These are phyloP conservation scores for Sminthurides bifidus DNA, from an alignment of 1,140 invertebrate species.

Conservation along the genomic window DNA sequence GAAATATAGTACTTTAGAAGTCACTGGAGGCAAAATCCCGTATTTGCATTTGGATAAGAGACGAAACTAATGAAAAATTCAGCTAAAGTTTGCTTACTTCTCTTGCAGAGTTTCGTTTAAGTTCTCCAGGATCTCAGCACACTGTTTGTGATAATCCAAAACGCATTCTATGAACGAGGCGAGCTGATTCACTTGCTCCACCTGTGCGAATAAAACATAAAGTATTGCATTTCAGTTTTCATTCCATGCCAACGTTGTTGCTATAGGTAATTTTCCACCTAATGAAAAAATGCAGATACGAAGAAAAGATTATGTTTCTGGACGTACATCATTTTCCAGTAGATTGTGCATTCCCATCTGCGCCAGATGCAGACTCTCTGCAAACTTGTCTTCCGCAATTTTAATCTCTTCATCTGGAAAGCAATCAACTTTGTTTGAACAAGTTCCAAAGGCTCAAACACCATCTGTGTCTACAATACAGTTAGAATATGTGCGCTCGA, in stretches of 20 bases:
- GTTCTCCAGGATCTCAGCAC: slow-evolving; percentile 73
- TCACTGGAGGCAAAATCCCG: too few species aligned
- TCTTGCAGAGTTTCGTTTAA: slow-evolving; percentile 75
- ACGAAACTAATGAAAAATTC: background rate
- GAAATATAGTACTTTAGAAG: too few species aligned
- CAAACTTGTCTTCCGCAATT: slow-evolving; percentile 96
- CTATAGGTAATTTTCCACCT: background rate
- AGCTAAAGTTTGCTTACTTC: slow-evolving; percentile 52
- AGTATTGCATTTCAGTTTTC: too few species aligned
- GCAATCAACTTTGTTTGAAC: background rate
- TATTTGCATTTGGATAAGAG: too few species aligned
- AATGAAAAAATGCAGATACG: slow-evolving; percentile 33
- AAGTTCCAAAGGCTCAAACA: too few species aligned
- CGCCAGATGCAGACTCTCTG: slow-evolving; percentile 88
- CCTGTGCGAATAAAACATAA: too few species aligned
- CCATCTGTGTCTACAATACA: too few species aligned
- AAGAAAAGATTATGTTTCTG: background rate
- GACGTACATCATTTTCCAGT: slow-evolving; percentile 88
- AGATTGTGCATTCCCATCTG: slow-evolving; percentile 98
- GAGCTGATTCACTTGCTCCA: slow-evolving; percentile 94
- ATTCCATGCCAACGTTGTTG: background rate
- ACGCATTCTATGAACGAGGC: slow-evolving; percentile 87
- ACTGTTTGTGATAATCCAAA: slow-evolving; percentile 91
- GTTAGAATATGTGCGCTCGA: too few species aligned
- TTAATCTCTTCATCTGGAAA: slow-evolving; percentile 88